phyloP scores from a whole-genome alignment of 2,888 invertebrate species.

The Chaitophorus viminalis region DNA sequence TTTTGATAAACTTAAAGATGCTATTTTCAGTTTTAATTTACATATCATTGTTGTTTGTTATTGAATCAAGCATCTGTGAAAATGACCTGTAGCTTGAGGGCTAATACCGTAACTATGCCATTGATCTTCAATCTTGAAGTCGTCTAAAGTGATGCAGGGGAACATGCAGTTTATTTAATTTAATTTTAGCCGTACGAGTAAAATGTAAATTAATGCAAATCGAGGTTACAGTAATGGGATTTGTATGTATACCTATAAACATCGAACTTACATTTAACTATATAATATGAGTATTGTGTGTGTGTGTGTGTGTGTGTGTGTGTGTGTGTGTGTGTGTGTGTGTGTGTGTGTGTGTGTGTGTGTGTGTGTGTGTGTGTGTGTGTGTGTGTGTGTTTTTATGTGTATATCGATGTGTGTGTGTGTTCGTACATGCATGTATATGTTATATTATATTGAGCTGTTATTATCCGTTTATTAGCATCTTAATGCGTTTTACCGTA shows the following conservation, averaged over 20 bases:
- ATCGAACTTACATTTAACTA: too few species aligned
- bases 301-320: background rate
- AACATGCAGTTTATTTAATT: constrained; percentile 3
- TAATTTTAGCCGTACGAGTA: background rate
- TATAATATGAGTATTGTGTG: background rate
- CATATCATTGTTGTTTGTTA: background rate
- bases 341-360: too few species aligned
- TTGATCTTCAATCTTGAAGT: constrained; percentile 16
- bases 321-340: too few species aligned
- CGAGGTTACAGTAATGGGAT: constrained; percentile 44
- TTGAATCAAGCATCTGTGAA: constrained; percentile 6
- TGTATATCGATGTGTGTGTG: too few species aligned
- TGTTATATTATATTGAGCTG: background rate
- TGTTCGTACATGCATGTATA: too few species aligned
- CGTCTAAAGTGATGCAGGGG: background rate
- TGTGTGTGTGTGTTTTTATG: too few species aligned
- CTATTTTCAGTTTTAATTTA: background rate
- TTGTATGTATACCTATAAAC: background rate
- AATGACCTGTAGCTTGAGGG: constrained; percentile 43
- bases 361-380: too few species aligned
- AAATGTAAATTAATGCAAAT: constrained; percentile 43
- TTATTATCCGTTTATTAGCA: constrained; percentile 13
- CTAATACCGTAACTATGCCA: background rate
- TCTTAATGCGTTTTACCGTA: constrained; percentile 1
- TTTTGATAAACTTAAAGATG: background rate